Evolutionary conservation across 92 coral and sea anemone species (phyloP).

Genomic region (Hydrozoanthus gracilis): DNA sequence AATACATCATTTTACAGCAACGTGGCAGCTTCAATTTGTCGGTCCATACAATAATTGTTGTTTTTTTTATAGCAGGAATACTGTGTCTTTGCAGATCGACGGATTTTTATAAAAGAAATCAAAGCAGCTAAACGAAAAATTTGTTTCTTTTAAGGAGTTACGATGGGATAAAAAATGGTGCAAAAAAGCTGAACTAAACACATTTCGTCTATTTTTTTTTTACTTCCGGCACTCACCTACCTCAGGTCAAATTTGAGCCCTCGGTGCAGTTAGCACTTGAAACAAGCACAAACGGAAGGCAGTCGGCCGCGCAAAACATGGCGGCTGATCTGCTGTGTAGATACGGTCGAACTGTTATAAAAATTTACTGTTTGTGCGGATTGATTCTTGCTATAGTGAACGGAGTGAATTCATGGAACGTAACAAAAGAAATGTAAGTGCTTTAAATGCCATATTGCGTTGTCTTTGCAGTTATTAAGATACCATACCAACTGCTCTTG

Average conservation of each 20-base stretch:
- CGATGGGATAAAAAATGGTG: background rate
- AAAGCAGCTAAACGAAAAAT: conserved; percentile 12
- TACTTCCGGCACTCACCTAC: conserved; percentile 35
- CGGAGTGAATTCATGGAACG: conserved; percentile 20
- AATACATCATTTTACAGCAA: conserved; percentile 22
- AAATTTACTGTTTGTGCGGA: conserved; percentile 28
- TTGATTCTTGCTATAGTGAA: conserved; percentile 28
- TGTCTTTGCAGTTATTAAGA: conserved; percentile 39
- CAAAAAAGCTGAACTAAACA: background rate
- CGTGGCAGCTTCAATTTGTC: conserved; percentile 4
- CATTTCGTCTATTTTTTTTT: background rate
- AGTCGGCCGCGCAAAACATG: conserved; percentile 48
- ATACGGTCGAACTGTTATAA: conserved; percentile 30
- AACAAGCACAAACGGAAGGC: conserved; percentile 5
- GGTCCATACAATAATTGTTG: background rate
- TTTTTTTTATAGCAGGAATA: background rate
- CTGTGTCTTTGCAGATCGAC: background rate
- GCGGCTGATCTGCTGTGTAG: conserved; percentile 44
- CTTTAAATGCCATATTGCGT: conserved; percentile 3
- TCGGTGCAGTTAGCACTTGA: conserved; percentile 35
- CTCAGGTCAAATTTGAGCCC: conserved; percentile 44
- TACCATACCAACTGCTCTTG: conserved; percentile 39
- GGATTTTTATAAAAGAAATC: background rate
- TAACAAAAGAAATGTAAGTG: conserved; percentile 40
- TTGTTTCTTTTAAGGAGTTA: background rate